A percentile compares a stretch with the other conserved stretches of the same genome.
Evolutionary conservation across 2,888 invertebrate species (phyloP).

Genomic region (Archips xylosteana): DNA sequence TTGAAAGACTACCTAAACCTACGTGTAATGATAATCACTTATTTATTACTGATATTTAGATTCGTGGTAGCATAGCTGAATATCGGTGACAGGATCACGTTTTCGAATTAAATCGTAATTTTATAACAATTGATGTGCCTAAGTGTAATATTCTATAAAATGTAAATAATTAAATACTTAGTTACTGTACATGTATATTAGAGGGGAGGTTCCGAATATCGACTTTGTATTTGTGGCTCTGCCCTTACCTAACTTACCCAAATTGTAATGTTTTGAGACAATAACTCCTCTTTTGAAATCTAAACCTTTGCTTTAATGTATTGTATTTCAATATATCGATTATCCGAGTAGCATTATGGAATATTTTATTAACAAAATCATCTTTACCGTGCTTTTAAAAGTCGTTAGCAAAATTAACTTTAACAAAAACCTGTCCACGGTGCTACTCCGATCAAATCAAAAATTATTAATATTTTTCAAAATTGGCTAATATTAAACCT

Average conservation of each 20-base stretch:
- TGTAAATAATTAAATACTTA: slow-evolving; percentile 69
- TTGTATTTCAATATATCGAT: slow-evolving; percentile 15
- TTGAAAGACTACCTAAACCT: slow-evolving; percentile 54
- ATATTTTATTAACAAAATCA: slow-evolving; percentile 24
- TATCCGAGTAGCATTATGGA: slow-evolving; percentile 29
- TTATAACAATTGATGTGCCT: slow-evolving; percentile 87
- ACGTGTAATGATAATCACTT: slow-evolving; percentile 53
- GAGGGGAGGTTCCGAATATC: slow-evolving; percentile 36
- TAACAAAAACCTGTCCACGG: slow-evolving; percentile 9
- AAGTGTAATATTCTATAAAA: slow-evolving; percentile 82
- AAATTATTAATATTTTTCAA: slow-evolving; percentile 27
- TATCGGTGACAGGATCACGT: slow-evolving; percentile 75
- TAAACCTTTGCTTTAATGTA: slow-evolving; percentile 46
- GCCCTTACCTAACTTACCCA: slow-evolving; percentile 53
- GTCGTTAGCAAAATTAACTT: slow-evolving; percentile 18
- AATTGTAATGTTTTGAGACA: slow-evolving; percentile 67
- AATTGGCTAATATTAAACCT: slow-evolving; percentile 33
- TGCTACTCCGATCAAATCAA: slow-evolving; percentile 35
- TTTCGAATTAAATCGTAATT: slow-evolving; percentile 83
- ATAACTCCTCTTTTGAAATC: slow-evolving; percentile 59
- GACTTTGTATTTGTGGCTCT: slow-evolving; percentile 53
- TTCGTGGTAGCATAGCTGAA: slow-evolving; percentile 72
- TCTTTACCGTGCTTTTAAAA: slow-evolving; percentile 33
- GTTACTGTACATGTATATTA: slow-evolving; percentile 37
- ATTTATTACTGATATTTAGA: slow-evolving; percentile 64